phyloP scores from a whole-genome alignment of 1,140 invertebrate species.

The Epicauta chinensis region DNA sequence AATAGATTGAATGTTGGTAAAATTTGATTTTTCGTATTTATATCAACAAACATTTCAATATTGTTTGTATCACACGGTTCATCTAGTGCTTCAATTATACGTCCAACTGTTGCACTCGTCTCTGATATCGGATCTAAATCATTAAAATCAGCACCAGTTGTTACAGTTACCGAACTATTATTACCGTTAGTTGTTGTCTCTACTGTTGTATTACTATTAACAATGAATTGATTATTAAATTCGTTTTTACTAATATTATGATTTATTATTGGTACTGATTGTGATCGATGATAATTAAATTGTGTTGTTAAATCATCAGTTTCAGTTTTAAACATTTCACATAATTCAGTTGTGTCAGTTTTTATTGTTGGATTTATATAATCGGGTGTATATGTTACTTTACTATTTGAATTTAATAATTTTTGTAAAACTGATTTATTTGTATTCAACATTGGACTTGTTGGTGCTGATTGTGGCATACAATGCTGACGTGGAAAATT shows the following conservation, averaged over 20 bases:
- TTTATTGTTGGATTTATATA: conserved; percentile 41
- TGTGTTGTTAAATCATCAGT: conserved; percentile 23
- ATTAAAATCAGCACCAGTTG: conserved; percentile 19
- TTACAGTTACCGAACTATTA: neutral
- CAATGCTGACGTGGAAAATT: conserved; percentile 34
- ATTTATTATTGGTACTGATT: conserved; percentile 62
- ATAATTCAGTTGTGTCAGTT: conserved; percentile 45
- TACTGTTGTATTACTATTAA: conserved; percentile 7
- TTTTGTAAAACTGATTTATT: conserved; percentile 33
- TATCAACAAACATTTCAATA: conserved; percentile 35
- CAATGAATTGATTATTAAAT: conserved; percentile 37
- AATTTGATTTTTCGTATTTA: conserved; percentile 23
- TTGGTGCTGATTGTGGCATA: conserved; percentile 52
- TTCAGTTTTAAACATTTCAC: conserved; percentile 48
- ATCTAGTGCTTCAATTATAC: conserved; percentile 28
- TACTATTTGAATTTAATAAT: conserved; percentile 32
- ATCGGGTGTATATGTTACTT: conserved; percentile 37
- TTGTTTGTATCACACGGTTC: conserved; percentile 27
- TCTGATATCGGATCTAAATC: conserved; percentile 24
- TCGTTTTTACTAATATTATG: conserved; percentile 52
- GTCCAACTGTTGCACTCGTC: conserved; percentile 24
- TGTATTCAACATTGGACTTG: conserved; percentile 46
- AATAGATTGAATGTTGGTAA: conserved; percentile 46
- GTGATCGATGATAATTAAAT: conserved; percentile 52
- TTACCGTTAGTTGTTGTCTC: conserved; percentile 11